These are phyloP conservation scores for Oplegnathus fasciatus DNA, from an alignment of 2,113 vertebrate species.

Conservation along the genomic window DNA sequence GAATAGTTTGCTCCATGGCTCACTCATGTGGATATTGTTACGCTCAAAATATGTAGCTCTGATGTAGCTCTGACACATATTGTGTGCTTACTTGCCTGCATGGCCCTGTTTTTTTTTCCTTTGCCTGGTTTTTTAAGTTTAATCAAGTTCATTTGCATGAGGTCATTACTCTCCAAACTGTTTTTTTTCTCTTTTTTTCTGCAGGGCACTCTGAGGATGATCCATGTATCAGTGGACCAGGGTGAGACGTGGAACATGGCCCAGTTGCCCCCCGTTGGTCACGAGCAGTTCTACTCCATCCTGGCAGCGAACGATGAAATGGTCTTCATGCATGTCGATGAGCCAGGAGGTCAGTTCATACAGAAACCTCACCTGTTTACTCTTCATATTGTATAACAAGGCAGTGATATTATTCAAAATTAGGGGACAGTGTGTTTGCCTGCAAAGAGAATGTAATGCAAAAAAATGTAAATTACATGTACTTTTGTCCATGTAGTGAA, in stretches of 20 bases:
- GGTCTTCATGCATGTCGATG: conserved; percentile 97
- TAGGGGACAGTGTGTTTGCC: not conserved
- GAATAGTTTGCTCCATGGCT: not conserved
- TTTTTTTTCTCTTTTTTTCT: conserved; percentile 16
- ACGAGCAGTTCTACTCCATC: conserved; percentile 97
- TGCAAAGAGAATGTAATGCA: not conserved
- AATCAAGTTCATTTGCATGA: not conserved
- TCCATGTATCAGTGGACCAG: conserved; percentile 91
- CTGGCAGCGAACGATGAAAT: conserved; percentile 92
- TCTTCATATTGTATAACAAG: not conserved
- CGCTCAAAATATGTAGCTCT: not conserved
- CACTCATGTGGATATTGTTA: not conserved
- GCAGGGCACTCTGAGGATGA: conserved; percentile 88
- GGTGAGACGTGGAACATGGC: conserved; percentile 94
- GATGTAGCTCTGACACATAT: not conserved
- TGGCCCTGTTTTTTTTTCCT: not conserved
- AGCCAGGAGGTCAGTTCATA: conserved; percentile 89
- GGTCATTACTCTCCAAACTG: not conserved
- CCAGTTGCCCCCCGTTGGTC: conserved; percentile 92
- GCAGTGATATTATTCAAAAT: not conserved
- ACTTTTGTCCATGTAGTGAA: not conserved
- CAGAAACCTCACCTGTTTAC: not conserved
- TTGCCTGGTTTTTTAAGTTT: not conserved
- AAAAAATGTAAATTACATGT: not conserved
- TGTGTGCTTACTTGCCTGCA: not conserved